These are phyloP conservation scores for Geococcyx californianus DNA, from an alignment of 2,113 vertebrate species.

Conservation along the genomic window DNA sequence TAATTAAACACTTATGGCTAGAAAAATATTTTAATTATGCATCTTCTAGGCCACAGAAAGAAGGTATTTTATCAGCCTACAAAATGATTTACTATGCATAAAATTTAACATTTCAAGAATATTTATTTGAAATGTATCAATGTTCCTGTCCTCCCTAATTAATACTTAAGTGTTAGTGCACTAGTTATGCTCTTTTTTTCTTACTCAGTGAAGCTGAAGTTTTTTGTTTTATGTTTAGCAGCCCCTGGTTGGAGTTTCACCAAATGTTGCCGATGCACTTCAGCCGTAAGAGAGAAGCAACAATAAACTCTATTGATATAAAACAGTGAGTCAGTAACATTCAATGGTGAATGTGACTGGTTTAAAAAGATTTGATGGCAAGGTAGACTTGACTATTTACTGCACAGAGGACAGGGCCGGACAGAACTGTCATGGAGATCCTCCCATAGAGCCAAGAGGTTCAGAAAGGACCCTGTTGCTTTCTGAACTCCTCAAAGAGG, in stretches of 20 bases:
- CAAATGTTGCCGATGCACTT: too few species aligned
- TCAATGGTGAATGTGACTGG: too few species aligned
- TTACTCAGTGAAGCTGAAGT: not conserved
- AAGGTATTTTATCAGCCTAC: not conserved
- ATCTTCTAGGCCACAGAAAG: slow-evolving; percentile 30
- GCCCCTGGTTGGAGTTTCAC: not conserved
- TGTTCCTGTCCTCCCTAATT: slow-evolving; percentile 47
- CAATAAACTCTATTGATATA: too few species aligned
- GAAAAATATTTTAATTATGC: slow-evolving; percentile 59
- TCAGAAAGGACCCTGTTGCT: too few species aligned
- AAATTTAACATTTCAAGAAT: slow-evolving; percentile 29
- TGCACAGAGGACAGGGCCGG: too few species aligned
- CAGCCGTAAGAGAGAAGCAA: too few species aligned
- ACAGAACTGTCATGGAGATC: too few species aligned
- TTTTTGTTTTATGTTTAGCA: slow-evolving; percentile 23
- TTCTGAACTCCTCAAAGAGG: too few species aligned
- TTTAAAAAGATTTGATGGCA: too few species aligned
- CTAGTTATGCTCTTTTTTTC: slow-evolving; percentile 9
- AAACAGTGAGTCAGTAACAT: too few species aligned
- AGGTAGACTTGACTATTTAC: too few species aligned
- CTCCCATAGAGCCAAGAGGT: too few species aligned
- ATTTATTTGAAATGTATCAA: slow-evolving; percentile 41
- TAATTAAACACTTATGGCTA: slow-evolving; percentile 39
- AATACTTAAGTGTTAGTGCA: slow-evolving; percentile 46
- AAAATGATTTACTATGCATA: slow-evolving; percentile 29